Evolutionary conservation across 2,113 vertebrate species (phyloP).

Genomic region (Indri indri): DNA sequence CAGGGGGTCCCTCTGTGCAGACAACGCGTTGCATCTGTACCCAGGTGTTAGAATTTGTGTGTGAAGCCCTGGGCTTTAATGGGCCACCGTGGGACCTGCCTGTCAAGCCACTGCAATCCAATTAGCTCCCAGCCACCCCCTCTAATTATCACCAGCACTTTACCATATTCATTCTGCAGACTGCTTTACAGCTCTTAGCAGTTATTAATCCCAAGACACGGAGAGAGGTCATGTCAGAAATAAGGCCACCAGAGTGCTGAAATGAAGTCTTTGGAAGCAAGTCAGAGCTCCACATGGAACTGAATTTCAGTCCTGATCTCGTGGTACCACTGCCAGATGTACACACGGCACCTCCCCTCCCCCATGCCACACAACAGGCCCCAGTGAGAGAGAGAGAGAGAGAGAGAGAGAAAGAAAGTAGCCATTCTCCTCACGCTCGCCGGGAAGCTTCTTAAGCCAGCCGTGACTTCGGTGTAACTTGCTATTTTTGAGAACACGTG

Average conservation of each 20-base stretch:
- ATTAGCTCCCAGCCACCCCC: rapidly evolving
- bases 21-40: rapidly evolving
- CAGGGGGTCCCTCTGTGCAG: neutral
- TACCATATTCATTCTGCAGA: rapidly evolving
- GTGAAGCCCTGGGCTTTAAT: rapidly evolving
- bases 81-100: rapidly evolving
- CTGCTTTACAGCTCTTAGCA: rapidly evolving
- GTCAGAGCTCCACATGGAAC: neutral
- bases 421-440: rapidly evolving
- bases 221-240: neutral
- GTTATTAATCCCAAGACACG: neutral
- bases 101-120: neutral
- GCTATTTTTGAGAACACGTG: neutral
- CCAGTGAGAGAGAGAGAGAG: rapidly evolving
- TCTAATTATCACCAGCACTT: neutral
- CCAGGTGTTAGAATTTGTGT: rapidly evolving
- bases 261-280: neutral
- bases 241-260: neutral
- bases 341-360: too few species aligned
- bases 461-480: rapidly evolving
- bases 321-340: rapidly evolving
- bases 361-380: rapidly evolving
- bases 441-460: neutral
- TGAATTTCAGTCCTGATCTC: neutral
- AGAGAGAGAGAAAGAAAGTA: rapidly evolving